phyloP scores from a whole-genome alignment of 2,113 vertebrate species.

The Austrofundulus limnaeus region DNA sequence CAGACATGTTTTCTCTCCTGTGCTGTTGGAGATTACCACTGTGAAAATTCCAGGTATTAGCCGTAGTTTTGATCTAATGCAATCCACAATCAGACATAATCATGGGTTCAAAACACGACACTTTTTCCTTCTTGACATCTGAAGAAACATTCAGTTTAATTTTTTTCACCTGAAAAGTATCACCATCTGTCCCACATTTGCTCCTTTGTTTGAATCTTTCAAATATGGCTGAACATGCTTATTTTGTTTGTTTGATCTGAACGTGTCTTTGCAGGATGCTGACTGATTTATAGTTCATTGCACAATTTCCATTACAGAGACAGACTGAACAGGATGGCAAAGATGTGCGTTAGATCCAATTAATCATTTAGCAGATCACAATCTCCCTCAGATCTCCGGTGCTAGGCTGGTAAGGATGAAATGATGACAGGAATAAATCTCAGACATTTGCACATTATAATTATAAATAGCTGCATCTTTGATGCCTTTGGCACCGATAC shows the following conservation, averaged over 20 bases:
- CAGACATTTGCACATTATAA: background rate
- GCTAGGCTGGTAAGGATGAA: background rate
- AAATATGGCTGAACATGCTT: background rate
- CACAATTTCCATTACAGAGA: slow-evolving; percentile 16
- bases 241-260: slow-evolving; percentile 16
- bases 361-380: slow-evolving; percentile 19
- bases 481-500: background rate
- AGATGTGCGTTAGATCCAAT: slow-evolving; percentile 4
- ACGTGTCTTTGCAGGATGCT: slow-evolving; percentile 7
- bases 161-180: slow-evolving; percentile 5
- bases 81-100: slow-evolving; percentile 14
- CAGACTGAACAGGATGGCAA: background rate
- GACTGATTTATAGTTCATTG: slow-evolving; percentile 11
- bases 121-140: slow-evolving; percentile 17
- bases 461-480: background rate
- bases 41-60: slow-evolving; percentile 40
- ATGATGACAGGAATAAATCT: background rate
- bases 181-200: background rate
- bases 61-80: slow-evolving; percentile 25
- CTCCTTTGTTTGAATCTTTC: background rate
- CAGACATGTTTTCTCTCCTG: background rate
- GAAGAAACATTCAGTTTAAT: slow-evolving; percentile 27
- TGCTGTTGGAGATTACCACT: slow-evolving; percentile 24
- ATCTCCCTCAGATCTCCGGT: slow-evolving; percentile 1
- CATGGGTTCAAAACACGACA: slow-evolving; percentile 14